A percentile compares a stretch with the other conserved stretches of the same genome.
Conservation (phyloP, 53 echinoderm and acorn worm genomes). For the Glandiceps talaboti region DNA sequence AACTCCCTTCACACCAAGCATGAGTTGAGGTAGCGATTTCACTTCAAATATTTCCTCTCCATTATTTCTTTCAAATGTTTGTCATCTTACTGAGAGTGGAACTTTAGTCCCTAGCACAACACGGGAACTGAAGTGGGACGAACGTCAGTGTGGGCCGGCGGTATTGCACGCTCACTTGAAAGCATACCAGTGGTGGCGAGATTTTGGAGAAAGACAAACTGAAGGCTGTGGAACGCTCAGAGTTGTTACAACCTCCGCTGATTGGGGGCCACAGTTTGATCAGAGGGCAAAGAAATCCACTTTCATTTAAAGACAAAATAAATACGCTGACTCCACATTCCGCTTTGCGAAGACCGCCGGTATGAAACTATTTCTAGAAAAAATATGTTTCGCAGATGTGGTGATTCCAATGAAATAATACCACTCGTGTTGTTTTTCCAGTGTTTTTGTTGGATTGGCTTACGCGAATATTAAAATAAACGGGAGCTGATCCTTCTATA, state of each 20-base stretch:
- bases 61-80: background rate
- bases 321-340: background rate
- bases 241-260: background rate
- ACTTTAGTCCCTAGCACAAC: too few relatives aligned
- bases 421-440: background rate
- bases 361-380: background rate
- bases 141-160: background rate
- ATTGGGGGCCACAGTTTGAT: background rate
- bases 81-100: background rate
- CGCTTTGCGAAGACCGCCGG: background rate
- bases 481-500: background rate
- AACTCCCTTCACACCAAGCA: background rate
- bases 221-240: background rate
- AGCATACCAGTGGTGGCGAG: background rate
- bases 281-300: background rate
- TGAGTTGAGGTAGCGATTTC: background rate
- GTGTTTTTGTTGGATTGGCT: background rate
- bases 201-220: background rate
- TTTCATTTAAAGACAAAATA: background rate
- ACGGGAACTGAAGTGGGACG: background rate
- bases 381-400: background rate
- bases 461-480: background rate
- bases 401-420: background rate
- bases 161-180: background rate
- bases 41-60: background rate